Percentiles rank a stretch among this genome's conserved stretches.
Conservation (phyloP, 2,888 invertebrate species). For the Cataglyphis altisquamis region DNA sequence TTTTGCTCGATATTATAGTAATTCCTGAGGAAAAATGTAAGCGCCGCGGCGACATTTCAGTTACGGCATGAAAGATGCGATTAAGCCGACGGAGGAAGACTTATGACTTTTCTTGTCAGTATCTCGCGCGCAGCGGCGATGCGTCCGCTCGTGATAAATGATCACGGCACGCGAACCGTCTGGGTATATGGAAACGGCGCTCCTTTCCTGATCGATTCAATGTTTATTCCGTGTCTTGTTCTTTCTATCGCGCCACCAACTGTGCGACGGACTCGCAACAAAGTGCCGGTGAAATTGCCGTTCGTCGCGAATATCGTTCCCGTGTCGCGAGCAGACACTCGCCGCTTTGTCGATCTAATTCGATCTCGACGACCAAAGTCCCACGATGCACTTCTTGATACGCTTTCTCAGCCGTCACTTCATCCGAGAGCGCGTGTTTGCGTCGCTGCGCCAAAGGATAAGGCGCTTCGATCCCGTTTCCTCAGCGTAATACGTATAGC, state of each 20-base stretch:
- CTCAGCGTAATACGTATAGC: conserved; percentile 5
- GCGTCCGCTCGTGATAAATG: conserved; percentile 25
- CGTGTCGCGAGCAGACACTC: conserved; percentile 23
- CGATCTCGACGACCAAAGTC: conserved; percentile 19
- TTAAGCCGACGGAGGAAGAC: conserved; percentile 50
- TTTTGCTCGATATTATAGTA: conserved; percentile 25
- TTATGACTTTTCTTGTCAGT: conserved; percentile 50
- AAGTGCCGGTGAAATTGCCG: not conserved
- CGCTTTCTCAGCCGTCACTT: conserved; percentile 8
- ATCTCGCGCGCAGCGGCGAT: conserved; percentile 12
- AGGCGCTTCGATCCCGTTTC: not conserved
- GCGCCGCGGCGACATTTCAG: conserved; percentile 3
- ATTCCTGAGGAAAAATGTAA: conserved; percentile 21
- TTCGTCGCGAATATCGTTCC: conserved; percentile 6
- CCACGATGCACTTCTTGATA: not conserved
- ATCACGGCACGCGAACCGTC: conserved; percentile 37
- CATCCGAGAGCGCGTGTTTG: conserved; percentile 6
- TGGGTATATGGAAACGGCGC: conserved; percentile 20
- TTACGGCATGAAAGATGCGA: conserved; percentile 23
- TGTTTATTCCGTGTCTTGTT: conserved; percentile 21
- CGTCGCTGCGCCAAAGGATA: conserved; percentile 20
- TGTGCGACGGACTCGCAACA: not conserved
- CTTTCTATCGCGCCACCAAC: not conserved
- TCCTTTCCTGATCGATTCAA: conserved; percentile 33
- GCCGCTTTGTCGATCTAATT: conserved; percentile 30